These are phyloP conservation scores for Brevimyrus niger DNA, from an alignment of 2,113 vertebrate genomes.

Conservation along the genomic window DNA sequence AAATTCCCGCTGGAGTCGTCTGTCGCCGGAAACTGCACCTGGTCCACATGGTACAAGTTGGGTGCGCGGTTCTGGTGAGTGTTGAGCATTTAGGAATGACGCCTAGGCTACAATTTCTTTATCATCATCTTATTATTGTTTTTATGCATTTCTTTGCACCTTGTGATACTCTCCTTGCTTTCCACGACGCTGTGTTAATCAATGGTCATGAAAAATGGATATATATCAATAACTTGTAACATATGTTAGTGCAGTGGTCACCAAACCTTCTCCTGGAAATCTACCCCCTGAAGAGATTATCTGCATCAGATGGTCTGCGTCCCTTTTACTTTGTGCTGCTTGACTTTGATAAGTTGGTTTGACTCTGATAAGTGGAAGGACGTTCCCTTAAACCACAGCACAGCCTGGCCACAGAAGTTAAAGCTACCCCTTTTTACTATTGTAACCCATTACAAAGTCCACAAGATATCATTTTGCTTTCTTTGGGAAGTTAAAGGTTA, in stretches of 20 bases:
- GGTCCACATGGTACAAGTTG: constrained; percentile 53
- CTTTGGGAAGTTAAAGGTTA: background rate
- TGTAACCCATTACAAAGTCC: background rate
- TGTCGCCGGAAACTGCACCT: constrained; percentile 56
- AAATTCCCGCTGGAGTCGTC: constrained; percentile 63
- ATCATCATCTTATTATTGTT: background rate
- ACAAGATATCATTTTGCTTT: constrained; percentile 2
- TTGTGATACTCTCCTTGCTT: background rate
- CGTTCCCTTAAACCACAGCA: background rate
- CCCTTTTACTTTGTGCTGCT: background rate
- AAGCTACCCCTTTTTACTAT: background rate
- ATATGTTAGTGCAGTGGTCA: background rate
- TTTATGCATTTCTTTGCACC: background rate
- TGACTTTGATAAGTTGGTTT: background rate
- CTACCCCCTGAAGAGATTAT: background rate
- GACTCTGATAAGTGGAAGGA: background rate
- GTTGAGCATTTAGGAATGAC: background rate
- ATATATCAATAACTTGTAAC: background rate
- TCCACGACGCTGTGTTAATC: background rate
- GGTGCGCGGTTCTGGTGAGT: constrained; percentile 63
- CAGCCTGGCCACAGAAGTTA: background rate
- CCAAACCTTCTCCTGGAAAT: background rate
- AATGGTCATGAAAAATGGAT: background rate
- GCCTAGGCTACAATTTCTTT: background rate
- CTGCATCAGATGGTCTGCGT: background rate